Percentiles rank a stretch among this genome's conserved stretches.
These are phyloP conservation scores for Andricus grossulariae DNA, from an alignment of 1,140 invertebrate species.

Conservation along the genomic window DNA sequence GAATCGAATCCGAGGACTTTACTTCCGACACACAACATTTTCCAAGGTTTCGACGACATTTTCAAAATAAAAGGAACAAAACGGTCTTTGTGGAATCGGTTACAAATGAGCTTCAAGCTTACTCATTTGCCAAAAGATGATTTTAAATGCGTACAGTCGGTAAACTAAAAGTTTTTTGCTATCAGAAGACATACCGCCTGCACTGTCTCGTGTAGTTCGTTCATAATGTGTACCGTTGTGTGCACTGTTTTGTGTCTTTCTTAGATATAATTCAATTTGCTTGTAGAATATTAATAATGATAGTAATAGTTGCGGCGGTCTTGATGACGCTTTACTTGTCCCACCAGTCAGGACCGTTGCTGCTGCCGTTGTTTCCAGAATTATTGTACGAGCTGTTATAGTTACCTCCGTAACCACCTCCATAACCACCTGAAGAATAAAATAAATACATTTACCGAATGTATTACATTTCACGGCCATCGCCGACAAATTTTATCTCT, in stretches of 20 bases:
- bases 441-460: conserved; percentile 13
- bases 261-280: conserved; percentile 74
- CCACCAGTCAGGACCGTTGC: conserved; percentile 70
- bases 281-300: conserved; percentile 72
- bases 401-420: conserved; percentile 67
- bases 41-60: not conserved
- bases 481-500: no score
- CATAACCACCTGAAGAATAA: conserved; percentile 44
- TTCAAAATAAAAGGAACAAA: not conserved
- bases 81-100: not conserved
- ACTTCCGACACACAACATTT: no score
- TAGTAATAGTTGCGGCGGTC: conserved; percentile 69
- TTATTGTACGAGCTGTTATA: conserved; percentile 68
- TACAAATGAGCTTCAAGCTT: not conserved
- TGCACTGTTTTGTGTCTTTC: conserved; percentile 65
- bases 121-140: not conserved
- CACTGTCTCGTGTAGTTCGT: conserved; percentile 46
- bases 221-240: conserved; percentile 51
- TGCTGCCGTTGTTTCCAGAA: conserved; percentile 67
- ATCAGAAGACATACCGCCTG: conserved; percentile 4
- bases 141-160: conserved; percentile 42
- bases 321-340: conserved; percentile 53
- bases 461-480: no score
- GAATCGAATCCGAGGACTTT: not conserved
- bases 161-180: conserved; percentile 41